Conservation (phyloP, 1,140 invertebrate species). For the Epicauta chinensis region DNA sequence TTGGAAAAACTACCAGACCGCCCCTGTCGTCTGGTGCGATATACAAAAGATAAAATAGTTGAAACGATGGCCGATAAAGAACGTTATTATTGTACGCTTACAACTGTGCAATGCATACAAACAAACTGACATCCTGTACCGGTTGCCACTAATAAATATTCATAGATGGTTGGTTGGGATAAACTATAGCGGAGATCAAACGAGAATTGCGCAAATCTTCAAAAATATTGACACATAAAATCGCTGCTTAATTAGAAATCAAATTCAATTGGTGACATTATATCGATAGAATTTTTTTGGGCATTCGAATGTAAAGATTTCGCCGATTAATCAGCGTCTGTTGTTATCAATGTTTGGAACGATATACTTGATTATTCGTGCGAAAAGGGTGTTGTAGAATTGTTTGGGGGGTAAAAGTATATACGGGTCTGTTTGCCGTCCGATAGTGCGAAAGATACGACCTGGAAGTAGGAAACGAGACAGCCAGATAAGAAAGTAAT, state of each 20-base stretch:
- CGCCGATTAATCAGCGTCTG: conserved; percentile 10
- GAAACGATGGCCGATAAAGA: conserved; percentile 12
- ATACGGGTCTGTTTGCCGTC: conserved; percentile 30
- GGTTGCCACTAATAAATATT: conserved; percentile 7
- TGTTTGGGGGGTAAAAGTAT: conserved; percentile 12
- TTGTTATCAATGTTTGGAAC: conserved; percentile 11
- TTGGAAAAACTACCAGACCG: conserved; percentile 5
- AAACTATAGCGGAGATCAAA: too few species aligned
- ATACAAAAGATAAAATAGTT: conserved; percentile 8
- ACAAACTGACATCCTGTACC: conserved; percentile 16
- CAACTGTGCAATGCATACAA: conserved; percentile 10
- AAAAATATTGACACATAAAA: too few species aligned
- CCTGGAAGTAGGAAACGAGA: conserved; percentile 40
- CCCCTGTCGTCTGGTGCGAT: conserved; percentile 1
- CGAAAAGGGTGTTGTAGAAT: conserved; percentile 2
- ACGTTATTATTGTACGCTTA: conserved; percentile 3
- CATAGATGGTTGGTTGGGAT: background rate
- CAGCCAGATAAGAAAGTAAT: conserved; percentile 39
- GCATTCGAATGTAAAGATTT: too few species aligned
- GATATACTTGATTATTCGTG: conserved; percentile 9
- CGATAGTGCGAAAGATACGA: conserved; percentile 36
- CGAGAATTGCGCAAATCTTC: too few species aligned
- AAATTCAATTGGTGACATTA: too few species aligned
- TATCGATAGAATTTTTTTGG: too few species aligned
- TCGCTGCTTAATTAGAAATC: too few species aligned